Evolutionary conservation across 2,888 invertebrate genomes (phyloP), one percentile per base, ranked within the genome.

Genomic region (Tenthredo distinguenda): DNA sequence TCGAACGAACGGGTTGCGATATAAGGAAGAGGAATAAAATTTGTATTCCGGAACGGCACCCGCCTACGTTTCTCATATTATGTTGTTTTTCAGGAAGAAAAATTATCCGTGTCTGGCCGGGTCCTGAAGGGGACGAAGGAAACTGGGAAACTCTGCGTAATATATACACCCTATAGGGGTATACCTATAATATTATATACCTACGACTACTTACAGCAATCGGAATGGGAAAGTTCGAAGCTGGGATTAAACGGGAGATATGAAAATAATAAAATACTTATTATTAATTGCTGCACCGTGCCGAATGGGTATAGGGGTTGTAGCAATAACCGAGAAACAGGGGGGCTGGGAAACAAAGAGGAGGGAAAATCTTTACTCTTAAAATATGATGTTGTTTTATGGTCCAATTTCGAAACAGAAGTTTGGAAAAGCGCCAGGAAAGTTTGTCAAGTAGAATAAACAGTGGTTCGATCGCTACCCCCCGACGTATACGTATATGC

Each of bases 371-470:
- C 77, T 77, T 55, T 77, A 31, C 77, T 55, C 47, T 18, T 3
- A 77, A 77, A 77, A 77, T 55, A 77, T 77, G 77, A 77, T 77
- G 43, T 47, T 55, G 77, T 55, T 77, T 77, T 77, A 77, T 34
- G 77, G 77, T 77, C 77, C 77, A 77, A 77, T 77, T 77, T 47
- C 77, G 47, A 47, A 40, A 55, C 50, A 77, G 55, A 77, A 55
- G 77, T 77, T 77, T 26, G 77, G 77, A 77, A 77, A 81, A 7
- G 9, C 26, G 62, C 62, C 81, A 62, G 58, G 26, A 62, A 81
- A 81, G 62, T 81, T 81, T 43, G 40, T 81, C 79, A 79, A 79
- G 79, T 55, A 50, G 34, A 79, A 79, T 79, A 79, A 79, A 55
- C 55, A 79, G 55, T 58, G 58, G 55, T 79, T 79, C 62, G 58